Evolutionary conservation across 2,113 vertebrate genomes (phyloP).

Genomic region (Parus major): DNA sequence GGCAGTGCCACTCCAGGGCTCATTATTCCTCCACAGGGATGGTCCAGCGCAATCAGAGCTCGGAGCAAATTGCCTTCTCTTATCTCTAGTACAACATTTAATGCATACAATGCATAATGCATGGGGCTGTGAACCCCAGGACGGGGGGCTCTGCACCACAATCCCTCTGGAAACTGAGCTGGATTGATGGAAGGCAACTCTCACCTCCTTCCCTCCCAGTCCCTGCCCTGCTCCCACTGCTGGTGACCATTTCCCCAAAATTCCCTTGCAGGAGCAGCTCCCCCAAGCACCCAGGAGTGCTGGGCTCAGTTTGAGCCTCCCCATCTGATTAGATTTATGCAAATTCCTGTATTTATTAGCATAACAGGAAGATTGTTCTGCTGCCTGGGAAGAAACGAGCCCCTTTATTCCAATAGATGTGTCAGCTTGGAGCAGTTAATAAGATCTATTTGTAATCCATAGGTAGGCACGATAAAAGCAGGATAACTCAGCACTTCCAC

Average conservation of each 20-base stretch:
- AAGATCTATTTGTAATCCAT: conserved; percentile 32
- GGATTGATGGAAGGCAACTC: not conserved
- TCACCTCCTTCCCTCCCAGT: not conserved
- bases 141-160: not conserved
- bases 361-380: conserved; percentile 19
- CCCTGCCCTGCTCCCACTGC: not conserved
- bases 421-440: conserved; percentile 42
- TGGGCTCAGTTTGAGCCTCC: not conserved
- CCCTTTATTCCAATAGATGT: conserved; percentile 4
- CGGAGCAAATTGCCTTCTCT: not conserved
- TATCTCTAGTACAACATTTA: not conserved
- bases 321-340: conserved; percentile 22
- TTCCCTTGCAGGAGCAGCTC: not conserved
- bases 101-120: not conserved
- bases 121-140: not conserved
- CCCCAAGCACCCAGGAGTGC: not conserved
- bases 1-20: not conserved
- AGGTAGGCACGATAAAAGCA: not conserved
- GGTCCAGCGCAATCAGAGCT: not conserved
- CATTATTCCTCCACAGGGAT: not conserved
- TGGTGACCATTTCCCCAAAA: not conserved
- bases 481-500: not conserved
- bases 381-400: conserved; percentile 17
- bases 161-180: not conserved
- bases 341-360: conserved; percentile 34